These are phyloP conservation scores for Meandrusa payeni DNA, from an alignment of 2,888 invertebrate genomes.

Conservation along the genomic window DNA sequence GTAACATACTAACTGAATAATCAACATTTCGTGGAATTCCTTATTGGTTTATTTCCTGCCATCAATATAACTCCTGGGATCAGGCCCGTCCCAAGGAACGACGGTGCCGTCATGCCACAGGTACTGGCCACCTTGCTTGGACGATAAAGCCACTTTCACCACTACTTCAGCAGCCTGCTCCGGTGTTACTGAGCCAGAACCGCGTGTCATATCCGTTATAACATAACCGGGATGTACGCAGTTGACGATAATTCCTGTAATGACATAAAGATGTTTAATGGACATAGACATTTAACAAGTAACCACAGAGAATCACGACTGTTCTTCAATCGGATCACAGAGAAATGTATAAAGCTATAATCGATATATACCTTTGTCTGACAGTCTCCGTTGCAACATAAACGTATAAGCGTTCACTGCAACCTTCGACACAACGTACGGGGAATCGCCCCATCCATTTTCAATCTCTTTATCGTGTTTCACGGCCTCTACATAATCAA, in stretches of 20 bases:
- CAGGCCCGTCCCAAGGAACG: slow-evolving; percentile 63
- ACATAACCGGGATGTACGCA: slow-evolving; percentile 73
- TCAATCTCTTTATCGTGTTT: slow-evolving; percentile 42
- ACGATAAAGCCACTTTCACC: slow-evolving; percentile 40
- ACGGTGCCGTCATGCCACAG: slow-evolving; percentile 55
- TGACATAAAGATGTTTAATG: too few relatives aligned
- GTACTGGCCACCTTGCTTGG: slow-evolving; percentile 44
- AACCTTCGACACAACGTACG: slow-evolving; percentile 88
- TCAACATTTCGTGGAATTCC: too few relatives aligned
- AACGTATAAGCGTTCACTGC: slow-evolving; percentile 85
- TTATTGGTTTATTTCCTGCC: slow-evolving; percentile 34
- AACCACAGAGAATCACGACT: too few relatives aligned
- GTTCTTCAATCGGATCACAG: too few relatives aligned
- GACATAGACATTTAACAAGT: too few relatives aligned
- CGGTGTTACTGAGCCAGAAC: slow-evolving; percentile 50
- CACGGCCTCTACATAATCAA: slow-evolving; percentile 82
- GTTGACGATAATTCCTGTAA: slow-evolving; percentile 56
- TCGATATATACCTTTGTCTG: slow-evolving; percentile 43
- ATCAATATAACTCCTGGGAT: slow-evolving; percentile 62
- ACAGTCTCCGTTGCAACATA: slow-evolving; percentile 80
- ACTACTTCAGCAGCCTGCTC: slow-evolving; percentile 46
- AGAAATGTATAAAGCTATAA: too few relatives aligned
- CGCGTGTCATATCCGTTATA: slow-evolving; percentile 65
- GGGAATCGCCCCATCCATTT: slow-evolving; percentile 81
- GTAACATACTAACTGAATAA: too few relatives aligned